Conservation (phyloP, 2,888 invertebrate species). For the Congeria kusceri region DNA sequence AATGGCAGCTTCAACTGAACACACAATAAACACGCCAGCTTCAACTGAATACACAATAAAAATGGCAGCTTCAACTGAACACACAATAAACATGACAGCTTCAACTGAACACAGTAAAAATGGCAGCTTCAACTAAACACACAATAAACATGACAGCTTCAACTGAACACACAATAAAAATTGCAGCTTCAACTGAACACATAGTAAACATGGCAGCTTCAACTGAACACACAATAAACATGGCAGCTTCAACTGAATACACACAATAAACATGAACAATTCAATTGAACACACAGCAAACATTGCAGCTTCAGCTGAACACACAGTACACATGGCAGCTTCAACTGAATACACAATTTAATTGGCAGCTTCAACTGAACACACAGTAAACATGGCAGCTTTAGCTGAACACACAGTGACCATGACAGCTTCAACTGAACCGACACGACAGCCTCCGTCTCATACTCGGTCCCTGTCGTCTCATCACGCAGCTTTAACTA, state of each 20-base stretch:
- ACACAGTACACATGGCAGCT: slow-evolving; percentile 42
- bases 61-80: slow-evolving; percentile 68
- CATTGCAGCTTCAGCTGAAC: slow-evolving; percentile 67
- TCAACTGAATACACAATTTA: slow-evolving; percentile 64
- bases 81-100: neutral
- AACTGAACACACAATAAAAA: too few species aligned
- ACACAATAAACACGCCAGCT: slow-evolving; percentile 59
- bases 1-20: too few species aligned
- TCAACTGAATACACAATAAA: slow-evolving; percentile 70
- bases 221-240: slow-evolving; percentile 65
- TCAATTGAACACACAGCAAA: neutral
- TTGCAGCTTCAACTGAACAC: too few species aligned
- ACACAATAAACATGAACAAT: neutral
- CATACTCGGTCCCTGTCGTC: slow-evolving; percentile 63
- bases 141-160: neutral
- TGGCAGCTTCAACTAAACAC: neutral
- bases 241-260: slow-evolving; percentile 59
- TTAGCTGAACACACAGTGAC: too few species aligned
- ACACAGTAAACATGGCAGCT: too few species aligned
- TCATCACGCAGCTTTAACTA: too few species aligned
- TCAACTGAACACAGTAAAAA: neutral
- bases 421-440: too few species aligned
- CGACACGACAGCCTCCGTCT: slow-evolving; percentile 47
- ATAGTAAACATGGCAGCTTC: slow-evolving; percentile 44
- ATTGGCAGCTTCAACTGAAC: neutral